Conservation (phyloP, 2,797 vertebrate genomes). For the Pseudochirops corinnae region DNA sequence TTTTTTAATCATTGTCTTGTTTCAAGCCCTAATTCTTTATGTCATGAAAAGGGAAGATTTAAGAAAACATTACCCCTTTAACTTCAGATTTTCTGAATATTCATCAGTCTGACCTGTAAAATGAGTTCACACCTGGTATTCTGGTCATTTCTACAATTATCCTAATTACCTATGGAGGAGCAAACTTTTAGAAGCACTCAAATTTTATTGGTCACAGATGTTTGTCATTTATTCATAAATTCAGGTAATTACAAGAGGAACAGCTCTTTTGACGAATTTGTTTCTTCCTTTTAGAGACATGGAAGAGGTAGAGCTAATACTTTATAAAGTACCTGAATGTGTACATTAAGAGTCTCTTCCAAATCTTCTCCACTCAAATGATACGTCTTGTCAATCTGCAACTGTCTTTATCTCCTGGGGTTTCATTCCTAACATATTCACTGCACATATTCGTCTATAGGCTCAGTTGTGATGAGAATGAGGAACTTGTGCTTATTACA, state of each 20-base stretch:
- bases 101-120: neutral
- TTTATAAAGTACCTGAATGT: neutral
- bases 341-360: neutral
- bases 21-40: neutral
- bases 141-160: slow-evolving; percentile 3
- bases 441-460: neutral
- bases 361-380: neutral
- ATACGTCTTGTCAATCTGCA: neutral
- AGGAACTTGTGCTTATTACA: neutral
- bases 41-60: neutral
- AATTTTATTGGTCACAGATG: neutral
- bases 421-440: neutral
- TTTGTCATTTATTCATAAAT: slow-evolving; percentile 47
- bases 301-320: neutral
- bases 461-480: neutral
- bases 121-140: neutral
- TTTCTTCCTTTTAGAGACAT: slow-evolving; percentile 30
- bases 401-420: neutral
- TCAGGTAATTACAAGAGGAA: neutral
- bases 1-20: neutral
- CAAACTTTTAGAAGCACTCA: slow-evolving; percentile 4
- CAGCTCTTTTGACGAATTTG: slow-evolving; percentile 10
- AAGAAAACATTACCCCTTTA: neutral
- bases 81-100: neutral
- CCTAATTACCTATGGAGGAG: neutral